A percentile compares a stretch with the other conserved stretches of the same genome.
Conservation (phyloP, 2,888 invertebrate genomes). For the Platypus cylindrus region DNA sequence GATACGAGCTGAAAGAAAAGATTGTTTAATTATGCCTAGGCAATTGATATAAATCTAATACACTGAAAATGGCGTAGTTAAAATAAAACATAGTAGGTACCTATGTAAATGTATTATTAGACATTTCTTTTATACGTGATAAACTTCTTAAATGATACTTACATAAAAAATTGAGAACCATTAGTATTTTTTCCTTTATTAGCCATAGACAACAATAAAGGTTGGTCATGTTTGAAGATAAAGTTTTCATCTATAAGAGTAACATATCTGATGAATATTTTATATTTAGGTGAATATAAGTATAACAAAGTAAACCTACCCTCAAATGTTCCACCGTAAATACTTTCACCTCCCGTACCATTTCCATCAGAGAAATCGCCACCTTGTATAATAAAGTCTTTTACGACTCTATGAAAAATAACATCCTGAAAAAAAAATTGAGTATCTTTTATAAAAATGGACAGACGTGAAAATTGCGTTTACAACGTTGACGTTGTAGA, state of each 20-base stretch:
- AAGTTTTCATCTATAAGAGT: constrained; percentile 80
- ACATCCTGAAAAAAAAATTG: constrained; percentile 47
- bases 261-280: background rate
- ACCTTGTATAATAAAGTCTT: constrained; percentile 95
- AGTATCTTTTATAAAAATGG: too few species aligned
- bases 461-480: too few species aligned
- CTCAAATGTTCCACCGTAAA: constrained; percentile 94
- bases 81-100: too few species aligned
- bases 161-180: constrained; percentile 99
- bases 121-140: too few species aligned
- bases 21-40: constrained; percentile 10
- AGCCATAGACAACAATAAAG: constrained; percentile 93
- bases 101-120: too few species aligned
- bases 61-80: too few species aligned
- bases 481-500: too few species aligned
- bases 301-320: constrained; percentile 42
- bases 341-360: constrained; percentile 96
- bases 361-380: constrained; percentile 85
- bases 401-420: constrained; percentile 89
- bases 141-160: constrained; percentile 54
- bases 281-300: background rate
- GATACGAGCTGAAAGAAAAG: constrained; percentile 15
- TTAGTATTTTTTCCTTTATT: constrained; percentile 96
- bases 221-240: constrained; percentile 73
- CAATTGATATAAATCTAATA: constrained; percentile 1